A percentile compares a stretch with the other conserved stretches of the same genome.
Evolutionary conservation across 2,888 invertebrate genomes (phyloP).

Genomic region (Achlya flavicornis): DNA sequence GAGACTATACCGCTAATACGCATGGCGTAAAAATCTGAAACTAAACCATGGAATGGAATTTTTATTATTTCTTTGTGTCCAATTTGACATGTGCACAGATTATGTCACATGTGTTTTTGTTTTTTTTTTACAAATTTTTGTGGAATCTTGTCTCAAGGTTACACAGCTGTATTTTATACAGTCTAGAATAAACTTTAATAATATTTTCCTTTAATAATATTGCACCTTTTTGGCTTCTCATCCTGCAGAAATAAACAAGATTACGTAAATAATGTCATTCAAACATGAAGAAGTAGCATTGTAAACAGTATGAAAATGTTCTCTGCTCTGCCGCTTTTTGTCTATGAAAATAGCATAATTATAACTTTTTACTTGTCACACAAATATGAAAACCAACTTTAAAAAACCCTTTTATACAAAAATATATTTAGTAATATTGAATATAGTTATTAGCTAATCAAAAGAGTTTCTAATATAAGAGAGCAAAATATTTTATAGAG

Average conservation of each 20-base stretch:
- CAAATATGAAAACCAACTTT: no score
- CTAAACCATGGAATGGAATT: slow-evolving; percentile 1
- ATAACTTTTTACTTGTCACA: no score
- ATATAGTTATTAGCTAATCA: no score
- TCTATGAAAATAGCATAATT: no score
- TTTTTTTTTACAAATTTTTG: not conserved
- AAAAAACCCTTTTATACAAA: no score
- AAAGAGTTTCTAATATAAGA: no score
- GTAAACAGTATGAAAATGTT: not conserved
- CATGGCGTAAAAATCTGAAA: slow-evolving; percentile 25
- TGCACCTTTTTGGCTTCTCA: slow-evolving; percentile 8
- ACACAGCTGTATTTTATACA: not conserved
- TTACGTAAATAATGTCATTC: not conserved
- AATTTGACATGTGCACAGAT: slow-evolving; percentile 8
- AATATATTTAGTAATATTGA: no score
- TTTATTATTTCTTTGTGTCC: not conserved
- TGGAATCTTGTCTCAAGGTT: not conserved
- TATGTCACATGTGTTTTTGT: slow-evolving; percentile 7
- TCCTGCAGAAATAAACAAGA: slow-evolving; percentile 5
- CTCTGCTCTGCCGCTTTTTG: no score
- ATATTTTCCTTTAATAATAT: not conserved
- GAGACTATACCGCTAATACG: slow-evolving; percentile 31
- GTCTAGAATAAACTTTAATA: not conserved
- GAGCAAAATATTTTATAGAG: no score
- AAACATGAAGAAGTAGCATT: not conserved